These are phyloP conservation scores for Carapus acus DNA, from an alignment of 2,797 vertebrate species.

Conservation along the genomic window DNA sequence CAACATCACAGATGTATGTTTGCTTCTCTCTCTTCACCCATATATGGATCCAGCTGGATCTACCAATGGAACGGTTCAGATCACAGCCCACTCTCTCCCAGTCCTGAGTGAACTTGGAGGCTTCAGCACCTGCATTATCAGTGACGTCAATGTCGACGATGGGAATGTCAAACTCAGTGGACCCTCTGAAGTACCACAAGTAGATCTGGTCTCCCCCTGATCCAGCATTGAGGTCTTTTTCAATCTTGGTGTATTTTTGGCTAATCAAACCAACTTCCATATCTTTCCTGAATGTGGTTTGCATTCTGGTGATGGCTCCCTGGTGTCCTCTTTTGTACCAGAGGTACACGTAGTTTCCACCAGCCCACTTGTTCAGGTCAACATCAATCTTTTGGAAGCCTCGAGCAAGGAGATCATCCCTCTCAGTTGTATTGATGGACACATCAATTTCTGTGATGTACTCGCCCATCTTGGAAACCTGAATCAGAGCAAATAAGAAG, in stretches of 20 bases:
- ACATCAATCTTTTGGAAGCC: constrained; percentile 3
- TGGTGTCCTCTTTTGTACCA: constrained; percentile 3
- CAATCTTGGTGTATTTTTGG: constrained; percentile 1
- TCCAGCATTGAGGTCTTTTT: constrained; percentile 1
- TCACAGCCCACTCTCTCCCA: constrained; percentile 18
- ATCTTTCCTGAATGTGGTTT: not conserved
- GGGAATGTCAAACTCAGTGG: not conserved
- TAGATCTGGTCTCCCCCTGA: not conserved
- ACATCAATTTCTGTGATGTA: constrained; percentile 5
- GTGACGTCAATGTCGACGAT: not conserved
- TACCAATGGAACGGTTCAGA: not conserved
- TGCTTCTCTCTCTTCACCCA: constrained; percentile 16
- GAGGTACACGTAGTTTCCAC: not conserved
- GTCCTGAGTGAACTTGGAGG: rapidly evolving
- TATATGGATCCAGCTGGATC: not conserved
- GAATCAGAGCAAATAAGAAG: not conserved
- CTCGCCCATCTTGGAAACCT: constrained; percentile 5
- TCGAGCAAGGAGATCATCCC: not conserved
- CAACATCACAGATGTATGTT: constrained; percentile 17
- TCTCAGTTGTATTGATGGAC: not conserved
- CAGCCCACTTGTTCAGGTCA: constrained; percentile 9
- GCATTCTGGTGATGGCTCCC: constrained; percentile 8
- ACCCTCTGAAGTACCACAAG: constrained; percentile 9
- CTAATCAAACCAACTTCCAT: constrained; percentile 10
- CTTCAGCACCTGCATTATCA: not conserved